Base-by-base conservation (phyloP, 37 sponge, comb jelly and placozoan species). In the Cliona cf. orientalis region DNA sequence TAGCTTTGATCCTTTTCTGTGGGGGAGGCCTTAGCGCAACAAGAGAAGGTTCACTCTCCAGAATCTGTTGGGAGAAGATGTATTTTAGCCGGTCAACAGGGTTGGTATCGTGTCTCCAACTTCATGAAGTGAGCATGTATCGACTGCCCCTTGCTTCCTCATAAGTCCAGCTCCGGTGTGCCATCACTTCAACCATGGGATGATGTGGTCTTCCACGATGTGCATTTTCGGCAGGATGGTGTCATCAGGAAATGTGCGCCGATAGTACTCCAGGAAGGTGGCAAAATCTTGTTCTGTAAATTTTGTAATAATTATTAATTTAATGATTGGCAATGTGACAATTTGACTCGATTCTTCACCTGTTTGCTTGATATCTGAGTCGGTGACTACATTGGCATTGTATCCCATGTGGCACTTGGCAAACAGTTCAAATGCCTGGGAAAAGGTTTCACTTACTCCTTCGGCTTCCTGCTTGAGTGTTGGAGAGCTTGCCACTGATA, bases 91-190 rank as follows among this genome's bases (percentile, higher is more conserved):
- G 45, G 14, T 82, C 53, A 0, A 74, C 55, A 33, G 32, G 36
- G 29, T 73, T 82, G 22, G 40, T 72, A 82, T 3, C 21, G n/a
- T 1, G 66, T 26, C 46, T 73, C 66, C 33, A 80, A 34, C n/a
- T 17, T 64, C 12, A 46, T 61, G 39, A 83, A 46, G 65, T 74
- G 35, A 5, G 65, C 66, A 46, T 83, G 84, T 38, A 83, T 72
- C 66, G 67, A 66, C 84, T 5, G 84, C 84, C 19, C 86, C 78
- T 41, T 85, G 86, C 46, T 85, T 78, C 35, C 86, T 78, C 65
- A 71, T 63, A 22, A 85, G 36, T 26, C 86, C 86, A 28, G 36
- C 21, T 37, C 78, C 86, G 6, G 46, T 23, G 6, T 85, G 58
- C 77, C 78, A 76, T 23, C 29, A 9, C 33, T 45, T 2, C 78